phyloP scores from a whole-genome alignment of 2,888 invertebrate genomes.

The Pimpla rufipes region DNA sequence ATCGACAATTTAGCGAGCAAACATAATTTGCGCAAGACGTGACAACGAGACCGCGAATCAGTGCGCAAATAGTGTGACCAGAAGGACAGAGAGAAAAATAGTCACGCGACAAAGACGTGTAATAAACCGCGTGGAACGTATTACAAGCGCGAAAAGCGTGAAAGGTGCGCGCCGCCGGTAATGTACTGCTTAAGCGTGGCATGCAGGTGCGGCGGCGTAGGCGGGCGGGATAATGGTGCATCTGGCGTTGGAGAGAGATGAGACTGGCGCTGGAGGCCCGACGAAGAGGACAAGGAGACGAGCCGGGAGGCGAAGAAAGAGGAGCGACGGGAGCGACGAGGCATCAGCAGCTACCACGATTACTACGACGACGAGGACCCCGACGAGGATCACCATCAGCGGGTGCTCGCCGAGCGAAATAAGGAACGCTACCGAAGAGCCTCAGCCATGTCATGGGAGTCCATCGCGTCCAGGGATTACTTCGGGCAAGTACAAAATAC shows the following conservation, averaged over 20 bases:
- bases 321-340: constrained; percentile 71
- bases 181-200: constrained; percentile 79
- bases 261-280: constrained; percentile 76
- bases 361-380: constrained; percentile 66
- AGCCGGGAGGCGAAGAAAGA: constrained; percentile 67
- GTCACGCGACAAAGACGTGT: background rate
- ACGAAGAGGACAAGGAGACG: constrained; percentile 71
- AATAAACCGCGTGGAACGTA: background rate
- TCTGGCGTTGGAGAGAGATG: constrained; percentile 76
- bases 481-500: constrained; percentile 86
- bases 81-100: background rate
- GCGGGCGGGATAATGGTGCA: constrained; percentile 75
- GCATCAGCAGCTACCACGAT: constrained; percentile 63
- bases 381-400: constrained; percentile 61
- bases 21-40: background rate
- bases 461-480: constrained; percentile 93
- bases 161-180: constrained; percentile 66
- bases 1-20: constrained; percentile 12
- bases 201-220: constrained; percentile 75
- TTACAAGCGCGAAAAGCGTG: constrained; percentile 14
- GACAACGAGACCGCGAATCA: background rate
- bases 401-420: constrained; percentile 64
- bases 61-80: background rate
- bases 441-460: constrained; percentile 93
- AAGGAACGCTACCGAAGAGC: constrained; percentile 72